Base-by-base conservation (phyloP, 2,888 invertebrate species). In the Leptogaster cylindrica region DNA sequence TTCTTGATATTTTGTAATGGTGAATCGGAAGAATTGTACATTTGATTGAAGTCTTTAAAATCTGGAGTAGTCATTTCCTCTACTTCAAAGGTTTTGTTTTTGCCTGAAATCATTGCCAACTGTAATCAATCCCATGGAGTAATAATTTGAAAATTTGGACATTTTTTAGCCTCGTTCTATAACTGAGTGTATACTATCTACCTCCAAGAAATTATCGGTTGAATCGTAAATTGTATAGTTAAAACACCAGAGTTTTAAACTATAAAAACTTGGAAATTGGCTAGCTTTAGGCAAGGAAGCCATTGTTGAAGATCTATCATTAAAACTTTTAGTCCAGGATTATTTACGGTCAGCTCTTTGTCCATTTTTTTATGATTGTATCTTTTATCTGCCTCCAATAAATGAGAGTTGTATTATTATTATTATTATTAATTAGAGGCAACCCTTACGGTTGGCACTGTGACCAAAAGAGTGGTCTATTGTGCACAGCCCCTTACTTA, bases 221-320 rank as follows among this genome's bases (percentile, higher is more conserved):
- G 36, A 36, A 36, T 36, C 36, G 36, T 36, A 36, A 36, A 36
- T 36, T 36, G 36, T 36, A 36, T 36, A 36, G 36, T 36, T 36
- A 36, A 36, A 36, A 36, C 36, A 31, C 8, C 36, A 36, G 10
- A 36, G 36, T 36, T 36, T 36, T 36, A 36, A 36, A 10, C 1
- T 12, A 1, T 12, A 36, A 1, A 36, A 36, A 10, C 1, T 36
- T 36, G 36, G 36, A 10, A 36, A 36, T 36, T 36, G 10, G 36
- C 36, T 2, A 36, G 36, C 1, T 2, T 1, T 1, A 14, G 2
- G 2, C 1, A 36, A 1, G 1, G 36, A 36, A 36, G 36, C 1
- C 36, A 36, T 36, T 36, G 10, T 36, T 1, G 36, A 36, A 2
- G 36, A 2, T 36, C 36, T 2, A 36, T 36, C 36, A 36, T 36